Evolutionary conservation across 1,140 invertebrate genomes (phyloP), one percentile per base, ranked within the genome.

Genomic region (Heliconius nattereri): DNA sequence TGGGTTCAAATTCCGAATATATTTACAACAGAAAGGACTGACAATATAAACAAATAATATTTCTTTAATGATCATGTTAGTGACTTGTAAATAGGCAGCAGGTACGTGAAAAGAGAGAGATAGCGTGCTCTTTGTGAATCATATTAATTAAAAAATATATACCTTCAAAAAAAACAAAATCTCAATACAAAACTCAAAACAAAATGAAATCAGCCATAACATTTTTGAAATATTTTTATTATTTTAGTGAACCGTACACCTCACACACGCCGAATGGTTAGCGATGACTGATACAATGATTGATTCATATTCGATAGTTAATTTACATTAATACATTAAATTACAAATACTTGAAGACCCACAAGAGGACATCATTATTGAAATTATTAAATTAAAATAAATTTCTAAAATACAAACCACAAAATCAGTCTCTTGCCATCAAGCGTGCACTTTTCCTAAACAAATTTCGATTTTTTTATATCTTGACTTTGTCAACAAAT

Each of bases 211-310:
- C 20, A 19, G 29, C 70, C 29, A 57, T 72, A 78, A 73, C 71
- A 78, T 87, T 85, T 66, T 87, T 86, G 73, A 84, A 86, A 87
- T 88, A 85, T 87, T 87, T 89, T 92, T 90, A 90, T 91, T 91
- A 89, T 82, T 86, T 86, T 87, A 91, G 91, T 92, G 87, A 92
- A 86, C 88, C 87, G 86, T 90, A 92, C 87, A 92, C 87, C 91
- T 66, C 60, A 93, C 90, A 91, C 92, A 93, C 90, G 87, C 91
- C 85, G 88, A 90, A 92, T 92, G 90, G 86, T 86, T 89, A 91
- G 89, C 88, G 85, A 86, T 87, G 91, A 92, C 87, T 86, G 90
- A 91, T 91, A 93, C 86, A 92, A 89, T 91, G 84, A 91, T 86
- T 90, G 86, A 52, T 77, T 84, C 78, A 78, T 84, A 78, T 84